Evolutionary conservation across 2,888 invertebrate genomes (phyloP).

Genomic region (Rapana venosa): DNA sequence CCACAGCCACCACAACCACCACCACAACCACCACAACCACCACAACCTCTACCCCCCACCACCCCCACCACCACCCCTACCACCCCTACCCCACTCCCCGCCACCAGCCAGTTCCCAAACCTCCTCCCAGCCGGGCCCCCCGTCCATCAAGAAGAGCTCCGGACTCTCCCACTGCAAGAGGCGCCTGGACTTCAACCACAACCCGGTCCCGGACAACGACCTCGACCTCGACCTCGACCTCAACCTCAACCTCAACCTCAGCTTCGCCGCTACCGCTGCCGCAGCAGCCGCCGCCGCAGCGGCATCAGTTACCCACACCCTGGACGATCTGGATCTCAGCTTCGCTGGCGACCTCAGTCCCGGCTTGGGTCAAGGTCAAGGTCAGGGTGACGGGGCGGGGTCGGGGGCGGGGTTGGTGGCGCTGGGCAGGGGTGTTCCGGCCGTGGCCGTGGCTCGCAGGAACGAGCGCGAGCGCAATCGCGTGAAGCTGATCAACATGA

Average conservation of each 20-base stretch:
- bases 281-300: not conserved
- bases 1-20: constrained; percentile 23
- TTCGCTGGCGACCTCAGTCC: not conserved
- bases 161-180: constrained; percentile 41
- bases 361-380: not conserved
- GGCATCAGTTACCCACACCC: not conserved
- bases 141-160: not conserved
- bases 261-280: not conserved
- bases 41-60: not conserved
- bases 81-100: not conserved
- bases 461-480: constrained; percentile 96
- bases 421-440: constrained; percentile 76
- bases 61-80: not conserved
- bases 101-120: not conserved
- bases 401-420: not conserved
- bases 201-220: constrained; percentile 38
- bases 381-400: not conserved
- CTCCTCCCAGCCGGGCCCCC: not conserved
- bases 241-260: constrained; percentile 21
- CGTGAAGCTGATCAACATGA: constrained; percentile 86
- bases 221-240: constrained; percentile 8
- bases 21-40: constrained; percentile 10
- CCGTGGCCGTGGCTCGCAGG: constrained; percentile 89
- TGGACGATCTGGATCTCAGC: constrained; percentile 7
- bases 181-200: constrained; percentile 51